Percentiles rank a stretch among this genome's conserved stretches.
phyloP scores from a whole-genome alignment of 2,797 vertebrate genomes.

The Pipistrellus nathusii region DNA sequence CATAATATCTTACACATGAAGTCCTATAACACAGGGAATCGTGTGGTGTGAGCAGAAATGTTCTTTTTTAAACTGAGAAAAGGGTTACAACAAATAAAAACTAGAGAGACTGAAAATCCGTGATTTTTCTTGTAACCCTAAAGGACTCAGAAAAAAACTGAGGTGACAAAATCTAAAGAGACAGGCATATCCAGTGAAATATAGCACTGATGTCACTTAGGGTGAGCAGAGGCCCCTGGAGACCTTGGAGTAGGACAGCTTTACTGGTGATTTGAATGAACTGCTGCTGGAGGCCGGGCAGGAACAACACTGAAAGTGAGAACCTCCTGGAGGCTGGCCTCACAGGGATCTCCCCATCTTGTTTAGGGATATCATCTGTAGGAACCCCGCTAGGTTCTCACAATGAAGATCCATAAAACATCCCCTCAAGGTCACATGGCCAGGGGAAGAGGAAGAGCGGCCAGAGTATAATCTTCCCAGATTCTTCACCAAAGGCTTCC shows the following conservation, averaged over 20 bases:
- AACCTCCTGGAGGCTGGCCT: not conserved
- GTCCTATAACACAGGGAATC: not conserved
- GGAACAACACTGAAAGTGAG: not conserved
- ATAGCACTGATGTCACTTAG: not conserved
- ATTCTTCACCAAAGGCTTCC: not conserved
- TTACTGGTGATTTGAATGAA: not conserved
- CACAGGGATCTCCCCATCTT: not conserved
- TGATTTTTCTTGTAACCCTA: not conserved
- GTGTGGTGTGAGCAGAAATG: not conserved
- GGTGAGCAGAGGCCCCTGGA: not conserved
- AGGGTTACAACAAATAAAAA: constrained; percentile 25
- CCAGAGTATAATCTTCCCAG: not conserved
- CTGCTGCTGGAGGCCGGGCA: not conserved
- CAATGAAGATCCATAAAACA: not conserved
- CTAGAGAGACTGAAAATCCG: not conserved
- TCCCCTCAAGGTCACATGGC: not conserved
- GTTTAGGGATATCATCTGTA: not conserved
- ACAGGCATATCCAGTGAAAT: not conserved
- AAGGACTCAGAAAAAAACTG: not conserved
- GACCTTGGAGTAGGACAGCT: not conserved
- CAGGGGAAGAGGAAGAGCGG: not conserved
- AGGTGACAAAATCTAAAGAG: not conserved
- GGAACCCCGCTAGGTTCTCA: not conserved
- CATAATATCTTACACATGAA: not conserved
- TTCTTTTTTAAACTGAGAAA: too few relatives aligned